phyloP scores from a whole-genome alignment of 2,888 invertebrate species.

The Hyposoter dolosus region DNA sequence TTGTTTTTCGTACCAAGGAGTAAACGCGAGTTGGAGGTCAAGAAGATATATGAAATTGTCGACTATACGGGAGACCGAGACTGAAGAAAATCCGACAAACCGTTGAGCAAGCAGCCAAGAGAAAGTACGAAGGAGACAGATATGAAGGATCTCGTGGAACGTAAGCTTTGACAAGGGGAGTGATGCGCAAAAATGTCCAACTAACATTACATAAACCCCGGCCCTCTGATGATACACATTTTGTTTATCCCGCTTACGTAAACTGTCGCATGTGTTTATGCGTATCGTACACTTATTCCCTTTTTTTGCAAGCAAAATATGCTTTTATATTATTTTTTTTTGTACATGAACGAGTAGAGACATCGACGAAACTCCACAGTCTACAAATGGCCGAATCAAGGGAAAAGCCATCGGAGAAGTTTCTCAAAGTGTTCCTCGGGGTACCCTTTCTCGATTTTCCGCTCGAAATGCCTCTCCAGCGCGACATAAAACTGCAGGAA shows the following conservation, averaged over 20 bases:
- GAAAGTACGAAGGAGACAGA: constrained; percentile 2
- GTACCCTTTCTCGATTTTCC: constrained; percentile 46
- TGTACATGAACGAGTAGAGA: constrained; percentile 12
- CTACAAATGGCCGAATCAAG: constrained; percentile 54
- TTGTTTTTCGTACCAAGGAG: constrained; percentile 23
- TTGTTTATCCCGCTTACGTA: constrained; percentile 32
- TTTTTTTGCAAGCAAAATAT: not conserved
- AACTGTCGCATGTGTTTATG: constrained; percentile 15
- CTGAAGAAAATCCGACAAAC: constrained; percentile 37
- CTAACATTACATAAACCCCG: constrained; percentile 9
- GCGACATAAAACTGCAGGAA: constrained; percentile 48
- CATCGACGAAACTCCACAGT: constrained; percentile 28
- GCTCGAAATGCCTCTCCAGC: constrained; percentile 26
- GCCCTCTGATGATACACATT: constrained; percentile 34
- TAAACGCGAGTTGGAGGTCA: constrained; percentile 49
- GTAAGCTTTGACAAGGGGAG: constrained; percentile 7
- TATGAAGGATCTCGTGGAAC: constrained; percentile 35
- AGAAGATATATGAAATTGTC: constrained; percentile 59
- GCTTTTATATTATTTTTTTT: constrained; percentile 19
- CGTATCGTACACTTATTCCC: not conserved
- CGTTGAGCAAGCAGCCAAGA: constrained; percentile 14
- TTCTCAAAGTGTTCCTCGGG: constrained; percentile 56
- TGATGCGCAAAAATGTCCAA: constrained; percentile 4
- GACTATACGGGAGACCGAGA: constrained; percentile 38
- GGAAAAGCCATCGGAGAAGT: constrained; percentile 50